These are phyloP conservation scores for Hyla sarda DNA, from an alignment of 2,113 vertebrate species.

Conservation along the genomic window DNA sequence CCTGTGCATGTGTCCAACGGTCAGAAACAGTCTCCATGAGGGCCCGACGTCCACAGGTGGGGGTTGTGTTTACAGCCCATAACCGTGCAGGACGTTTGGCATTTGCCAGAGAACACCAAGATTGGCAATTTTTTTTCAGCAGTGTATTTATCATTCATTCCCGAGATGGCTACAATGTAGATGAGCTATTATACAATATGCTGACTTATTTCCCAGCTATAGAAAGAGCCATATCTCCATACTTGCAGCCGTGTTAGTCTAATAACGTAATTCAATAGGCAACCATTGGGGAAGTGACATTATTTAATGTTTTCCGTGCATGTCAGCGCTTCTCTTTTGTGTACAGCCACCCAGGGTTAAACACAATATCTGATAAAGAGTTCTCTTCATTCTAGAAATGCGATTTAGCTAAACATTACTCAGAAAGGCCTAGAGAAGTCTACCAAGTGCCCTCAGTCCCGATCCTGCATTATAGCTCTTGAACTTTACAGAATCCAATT, in stretches of 20 bases:
- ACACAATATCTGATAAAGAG: constrained; percentile 50
- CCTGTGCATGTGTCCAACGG: too few relatives aligned
- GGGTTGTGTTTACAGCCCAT: too few relatives aligned
- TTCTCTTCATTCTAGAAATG: constrained; percentile 50
- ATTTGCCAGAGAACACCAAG: too few relatives aligned
- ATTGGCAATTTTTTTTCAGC: too few relatives aligned
- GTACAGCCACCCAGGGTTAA: constrained; percentile 34
- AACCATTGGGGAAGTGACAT: constrained; percentile 45
- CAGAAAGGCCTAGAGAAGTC: constrained; percentile 34
- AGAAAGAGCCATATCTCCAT: constrained; percentile 20
- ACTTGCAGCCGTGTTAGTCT: constrained; percentile 25
- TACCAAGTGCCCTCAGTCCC: constrained; percentile 50
- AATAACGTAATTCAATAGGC: constrained; percentile 48
- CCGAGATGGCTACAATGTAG: background rate
- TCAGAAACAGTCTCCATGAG: too few relatives aligned
- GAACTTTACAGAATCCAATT: constrained; percentile 65
- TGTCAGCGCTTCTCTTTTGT: constrained; percentile 47
- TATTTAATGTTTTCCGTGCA: constrained; percentile 61
- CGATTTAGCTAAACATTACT: constrained; percentile 49
- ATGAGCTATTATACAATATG: constrained; percentile 11
- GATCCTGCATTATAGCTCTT: constrained; percentile 60
- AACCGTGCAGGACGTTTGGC: too few relatives aligned
- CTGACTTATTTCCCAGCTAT: constrained; percentile 8
- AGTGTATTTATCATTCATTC: background rate
- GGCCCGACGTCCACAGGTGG: too few relatives aligned